Evolutionary conservation across 2,113 vertebrate genomes (phyloP), one percentile per base, ranked within the genome.

Genomic region (Pontoporia blainvillei): DNA sequence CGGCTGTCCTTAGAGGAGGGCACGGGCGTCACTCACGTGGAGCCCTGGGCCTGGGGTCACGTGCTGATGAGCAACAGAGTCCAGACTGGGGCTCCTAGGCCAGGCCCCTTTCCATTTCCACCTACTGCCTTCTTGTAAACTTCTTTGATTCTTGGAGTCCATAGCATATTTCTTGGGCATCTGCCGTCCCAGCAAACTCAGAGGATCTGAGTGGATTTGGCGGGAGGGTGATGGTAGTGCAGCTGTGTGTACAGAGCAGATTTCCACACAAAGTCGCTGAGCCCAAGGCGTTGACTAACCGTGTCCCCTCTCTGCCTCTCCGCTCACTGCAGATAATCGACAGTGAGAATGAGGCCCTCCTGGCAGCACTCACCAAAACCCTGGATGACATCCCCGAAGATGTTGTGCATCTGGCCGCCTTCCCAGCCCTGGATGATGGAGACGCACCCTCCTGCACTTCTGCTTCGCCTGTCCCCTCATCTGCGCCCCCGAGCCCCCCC

Each of bases 281-380:
- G 39, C 44, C 41, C 49, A 0, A 4, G 57, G 54, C 17, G 0
- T 49, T 49, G 29, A 52, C 91, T 85, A 18, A 86, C 92, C 2
- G 8, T 61, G 41, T 44, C 54, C 62, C 61, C 14, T 41, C 78
- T 83, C 59, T 62, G 49, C 14, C 21, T 54, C 66, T 84, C 61
- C 71, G 67, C 15, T 97, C 81, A 92, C 78, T 98, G 96, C 99
- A 99, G 99, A 98, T 99, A 95, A 99, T 99, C 98, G 99, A 99
- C 97, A 99, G 99, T 95, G 99, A 99, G 98, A 99, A 99, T 14
- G 99, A 99, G 97, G 99, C 99, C 0, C 99, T 99, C 97, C 99
- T 99, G 96, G 99, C 99, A 72, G 99, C 99, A 7, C 99, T 99
- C 97, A 99, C 99, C 92, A 99, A 99, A 99, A 99, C 99, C 96